Conservation (phyloP, 2,113 vertebrate genomes). For the Lates calcarifer region DNA sequence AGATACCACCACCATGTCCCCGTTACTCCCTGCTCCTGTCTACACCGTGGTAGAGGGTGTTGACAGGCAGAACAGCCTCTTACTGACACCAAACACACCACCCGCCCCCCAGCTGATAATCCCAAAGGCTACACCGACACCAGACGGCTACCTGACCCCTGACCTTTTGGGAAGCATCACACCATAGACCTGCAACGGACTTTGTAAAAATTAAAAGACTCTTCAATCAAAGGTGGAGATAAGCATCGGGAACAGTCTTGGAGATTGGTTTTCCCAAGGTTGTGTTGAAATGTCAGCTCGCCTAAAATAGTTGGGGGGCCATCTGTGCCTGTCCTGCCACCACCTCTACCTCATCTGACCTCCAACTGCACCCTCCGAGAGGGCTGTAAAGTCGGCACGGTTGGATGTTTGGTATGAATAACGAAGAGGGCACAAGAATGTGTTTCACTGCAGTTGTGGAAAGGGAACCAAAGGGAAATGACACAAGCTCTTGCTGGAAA, state of each 20-base stretch:
- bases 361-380: not conserved
- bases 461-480: constrained; percentile 18
- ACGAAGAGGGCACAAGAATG: not conserved
- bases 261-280: not conserved
- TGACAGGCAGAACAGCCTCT: constrained; percentile 90
- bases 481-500: not conserved
- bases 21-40: constrained; percentile 83
- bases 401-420: not conserved
- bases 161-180: constrained; percentile 85
- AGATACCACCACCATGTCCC: constrained; percentile 52
- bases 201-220: constrained; percentile 14
- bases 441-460: constrained; percentile 21
- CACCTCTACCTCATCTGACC: constrained; percentile 18
- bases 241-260: not conserved
- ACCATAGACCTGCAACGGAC: constrained; percentile 37
- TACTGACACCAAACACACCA: constrained; percentile 86
- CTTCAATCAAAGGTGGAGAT: constrained; percentile 2
- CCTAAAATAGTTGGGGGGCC: constrained; percentile 25
- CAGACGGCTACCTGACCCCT: constrained; percentile 91
- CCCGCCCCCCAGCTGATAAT: constrained; percentile 58
- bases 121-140: constrained; percentile 85
- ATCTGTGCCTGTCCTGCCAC: constrained; percentile 9
- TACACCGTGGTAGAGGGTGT: constrained; percentile 93
- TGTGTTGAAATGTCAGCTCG: constrained; percentile 26
- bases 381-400: not conserved